Conservation (phyloP, 2,113 vertebrate species). For the Embiotoca jacksoni region DNA sequence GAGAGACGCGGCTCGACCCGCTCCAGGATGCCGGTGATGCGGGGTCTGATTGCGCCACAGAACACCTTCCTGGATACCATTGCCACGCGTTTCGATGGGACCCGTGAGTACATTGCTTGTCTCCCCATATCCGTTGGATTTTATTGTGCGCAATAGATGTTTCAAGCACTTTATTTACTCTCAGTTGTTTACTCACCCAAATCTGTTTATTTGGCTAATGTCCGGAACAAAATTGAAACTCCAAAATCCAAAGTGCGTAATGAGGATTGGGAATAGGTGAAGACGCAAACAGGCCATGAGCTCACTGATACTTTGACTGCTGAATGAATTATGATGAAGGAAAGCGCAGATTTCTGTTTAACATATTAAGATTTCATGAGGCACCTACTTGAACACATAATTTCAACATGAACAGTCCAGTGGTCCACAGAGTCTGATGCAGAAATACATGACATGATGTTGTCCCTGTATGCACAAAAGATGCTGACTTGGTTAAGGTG, state of each 20-base stretch:
- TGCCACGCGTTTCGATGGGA: conserved; percentile 82
- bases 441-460: not conserved
- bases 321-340: conserved; percentile 49
- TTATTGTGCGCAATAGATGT: conserved; percentile 7
- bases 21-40: conserved; percentile 79
- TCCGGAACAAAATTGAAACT: no score
- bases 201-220: not conserved
- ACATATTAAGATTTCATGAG: conserved; percentile 3
- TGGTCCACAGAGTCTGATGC: not conserved
- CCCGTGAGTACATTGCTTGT: conserved; percentile 70
- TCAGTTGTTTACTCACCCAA: not conserved
- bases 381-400: no score
- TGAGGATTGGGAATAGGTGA: not conserved
- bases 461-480: not conserved
- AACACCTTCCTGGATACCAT: conserved; percentile 83
- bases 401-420: not conserved
- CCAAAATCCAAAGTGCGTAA: conserved; percentile 2
- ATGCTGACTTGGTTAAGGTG: not conserved
- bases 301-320: not conserved
- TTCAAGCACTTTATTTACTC: not conserved
- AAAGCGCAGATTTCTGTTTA: conserved; percentile 11
- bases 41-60: conserved; percentile 79
- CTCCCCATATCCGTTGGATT: no score
- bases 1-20: conserved; percentile 80
- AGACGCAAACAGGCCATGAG: not conserved